Conservation (phyloP, 2,797 vertebrate genomes). For the Sphenodon punctatus region DNA sequence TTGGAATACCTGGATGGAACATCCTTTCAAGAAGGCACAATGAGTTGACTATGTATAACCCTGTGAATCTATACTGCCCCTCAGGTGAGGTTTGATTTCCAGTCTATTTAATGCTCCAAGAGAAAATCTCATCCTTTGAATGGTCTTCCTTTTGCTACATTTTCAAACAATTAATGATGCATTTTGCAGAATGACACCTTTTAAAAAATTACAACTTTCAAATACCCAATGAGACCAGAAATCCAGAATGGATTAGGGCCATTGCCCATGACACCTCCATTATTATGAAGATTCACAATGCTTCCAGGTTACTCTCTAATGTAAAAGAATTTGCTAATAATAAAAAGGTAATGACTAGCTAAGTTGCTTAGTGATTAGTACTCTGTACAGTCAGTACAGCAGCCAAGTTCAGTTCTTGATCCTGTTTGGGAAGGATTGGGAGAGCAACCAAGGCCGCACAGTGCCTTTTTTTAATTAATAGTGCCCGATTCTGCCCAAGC, state of each 20-base stretch:
- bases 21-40: background rate
- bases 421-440: background rate
- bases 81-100: background rate
- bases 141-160: constrained; percentile 5
- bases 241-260: background rate
- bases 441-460: accelerated
- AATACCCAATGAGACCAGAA: background rate
- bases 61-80: background rate
- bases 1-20: background rate
- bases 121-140: background rate
- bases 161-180: constrained; percentile 13
- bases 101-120: background rate
- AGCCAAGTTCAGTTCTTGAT: background rate
- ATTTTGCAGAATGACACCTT: background rate
- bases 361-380: accelerated
- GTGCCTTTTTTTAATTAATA: accelerated
- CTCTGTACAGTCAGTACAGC: accelerated
- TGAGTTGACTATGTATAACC: background rate
- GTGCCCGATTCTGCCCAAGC: background rate
- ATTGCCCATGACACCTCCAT: background rate
- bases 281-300: background rate
- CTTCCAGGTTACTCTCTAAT: background rate
- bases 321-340: background rate
- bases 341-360: background rate
- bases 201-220: background rate